Base-by-base conservation (phyloP, 1,140 invertebrate species). In the Ceratoteleas bidentatus region DNA sequence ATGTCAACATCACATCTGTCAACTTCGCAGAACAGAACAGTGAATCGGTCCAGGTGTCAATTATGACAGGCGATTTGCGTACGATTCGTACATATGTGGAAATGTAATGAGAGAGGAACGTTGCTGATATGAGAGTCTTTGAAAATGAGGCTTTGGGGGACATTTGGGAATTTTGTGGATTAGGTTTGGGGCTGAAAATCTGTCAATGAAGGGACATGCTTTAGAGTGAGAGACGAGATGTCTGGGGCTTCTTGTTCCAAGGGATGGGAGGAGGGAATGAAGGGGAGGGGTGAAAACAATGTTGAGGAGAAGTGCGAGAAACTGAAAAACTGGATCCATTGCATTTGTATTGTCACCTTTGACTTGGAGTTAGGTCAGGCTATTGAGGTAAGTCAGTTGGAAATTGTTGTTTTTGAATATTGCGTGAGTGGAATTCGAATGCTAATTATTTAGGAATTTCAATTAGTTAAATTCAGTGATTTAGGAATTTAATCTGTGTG, bases 281-380 rank as follows among this genome's bases (percentile, higher is more conserved):
- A 53, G 4, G 58, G 77, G 50, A 24, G 24, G 24, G 24, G 4
- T 4, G 58, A 76, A 7, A 65, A 80, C 16, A 60, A 65, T 32
- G 57, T 49, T 4, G 83, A 86, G 43, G 32, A 94, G 76, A n/a
- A n/a, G n/a, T n/a, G n/a, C n/a, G n/a, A n/a, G n/a, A 89, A 90
- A 83, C 97, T 99, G 91, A 94, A 94, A 34, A 96, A 98, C 89
- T 99, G 98, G 98, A 93, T 99, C 68, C 96, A 99, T 90, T 99
- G 97, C 88, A 96, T 99, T 80, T 98, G 97, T 92, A 95, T 99
- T 72, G 98, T 99, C 49, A 99, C 98, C 4, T 99, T 99, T 93
- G 98, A 99, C 93, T 93, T 99, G 81, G 98, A 99, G 92, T 92
- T 99, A 16, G 98, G 98, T 40, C 98, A 99, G 93, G 97, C 97